Percentiles rank a stretch among this genome's conserved stretches.
Conservation (phyloP, 2,888 invertebrate genomes). For the Leucoptera coffeella region DNA sequence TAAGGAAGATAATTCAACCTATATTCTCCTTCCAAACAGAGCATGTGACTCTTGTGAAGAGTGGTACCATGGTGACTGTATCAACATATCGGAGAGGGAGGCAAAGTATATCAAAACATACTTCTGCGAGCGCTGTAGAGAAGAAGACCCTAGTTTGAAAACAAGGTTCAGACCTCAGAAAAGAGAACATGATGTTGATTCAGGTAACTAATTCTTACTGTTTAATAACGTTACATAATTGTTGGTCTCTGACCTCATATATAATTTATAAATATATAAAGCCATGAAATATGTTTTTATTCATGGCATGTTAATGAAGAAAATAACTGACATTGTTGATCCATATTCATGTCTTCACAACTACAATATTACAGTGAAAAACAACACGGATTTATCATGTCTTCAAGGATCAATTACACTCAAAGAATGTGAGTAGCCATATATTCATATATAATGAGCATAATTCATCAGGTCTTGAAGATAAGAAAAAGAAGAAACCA, state of each 20-base stretch:
- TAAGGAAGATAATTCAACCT: background rate
- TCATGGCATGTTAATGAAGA: too few species aligned
- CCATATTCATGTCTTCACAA: background rate
- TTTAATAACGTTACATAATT: too few species aligned
- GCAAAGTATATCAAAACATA: conserved; percentile 91
- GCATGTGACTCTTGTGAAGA: conserved; percentile 97
- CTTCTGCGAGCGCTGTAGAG: conserved; percentile 80
- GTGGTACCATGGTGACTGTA: conserved; percentile 98
- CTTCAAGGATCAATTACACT: too few species aligned
- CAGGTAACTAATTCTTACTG: conserved; percentile 16
- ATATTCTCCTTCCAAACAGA: conserved; percentile 36
- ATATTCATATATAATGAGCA: background rate
- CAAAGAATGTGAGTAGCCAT: too few species aligned
- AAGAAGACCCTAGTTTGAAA: conserved; percentile 74
- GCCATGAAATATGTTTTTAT: too few species aligned
- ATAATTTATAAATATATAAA: too few species aligned
- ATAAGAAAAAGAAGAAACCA: conserved; percentile 38
- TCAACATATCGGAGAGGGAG: conserved; percentile 88
- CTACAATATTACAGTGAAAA: too few species aligned
- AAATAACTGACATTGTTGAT: too few species aligned
- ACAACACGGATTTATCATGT: too few species aligned
- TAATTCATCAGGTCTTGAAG: conserved; percentile 20
- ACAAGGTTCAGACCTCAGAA: conserved; percentile 51
- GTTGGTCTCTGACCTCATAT: too few species aligned
- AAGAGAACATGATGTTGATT: conserved; percentile 36